Evolutionary conservation across 2,797 vertebrate genomes (phyloP).

Genomic region (Danio aesculapii): DNA sequence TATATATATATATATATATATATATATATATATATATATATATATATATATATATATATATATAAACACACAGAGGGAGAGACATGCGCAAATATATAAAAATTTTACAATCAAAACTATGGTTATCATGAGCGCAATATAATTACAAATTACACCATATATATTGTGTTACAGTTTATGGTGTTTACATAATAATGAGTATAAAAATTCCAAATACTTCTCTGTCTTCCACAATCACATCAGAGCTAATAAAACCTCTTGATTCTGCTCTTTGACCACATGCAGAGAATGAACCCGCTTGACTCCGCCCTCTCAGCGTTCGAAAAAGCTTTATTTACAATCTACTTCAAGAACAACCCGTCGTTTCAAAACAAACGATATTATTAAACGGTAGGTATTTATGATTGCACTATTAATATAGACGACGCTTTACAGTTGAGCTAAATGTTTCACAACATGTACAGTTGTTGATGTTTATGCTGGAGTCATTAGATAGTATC

Average conservation of each 20-base stretch:
- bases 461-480: not conserved
- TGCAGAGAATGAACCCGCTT: not conserved
- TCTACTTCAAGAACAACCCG: slow-evolving; percentile 8
- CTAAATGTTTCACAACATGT: no score
- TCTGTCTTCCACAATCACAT: not conserved
- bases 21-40: no score
- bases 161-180: no score
- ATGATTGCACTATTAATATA: not conserved
- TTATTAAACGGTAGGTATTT: slow-evolving; percentile 21
- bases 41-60: no score
- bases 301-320: slow-evolving; percentile 15
- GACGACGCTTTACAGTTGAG: not conserved
- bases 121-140: not conserved
- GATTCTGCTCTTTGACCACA: no score
- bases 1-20: no score
- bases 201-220: no score
- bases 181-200: no score
- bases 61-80: no score
- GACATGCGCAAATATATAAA: no score
- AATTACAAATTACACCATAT: not conserved
- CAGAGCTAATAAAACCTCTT: no score
- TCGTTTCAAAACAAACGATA: slow-evolving; percentile 32
- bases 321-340: slow-evolving; percentile 52
- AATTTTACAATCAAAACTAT: no score
- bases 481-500: not conserved